Base-by-base conservation (phyloP, 2,888 invertebrate species). In the Pollenia griseotomentosa region DNA sequence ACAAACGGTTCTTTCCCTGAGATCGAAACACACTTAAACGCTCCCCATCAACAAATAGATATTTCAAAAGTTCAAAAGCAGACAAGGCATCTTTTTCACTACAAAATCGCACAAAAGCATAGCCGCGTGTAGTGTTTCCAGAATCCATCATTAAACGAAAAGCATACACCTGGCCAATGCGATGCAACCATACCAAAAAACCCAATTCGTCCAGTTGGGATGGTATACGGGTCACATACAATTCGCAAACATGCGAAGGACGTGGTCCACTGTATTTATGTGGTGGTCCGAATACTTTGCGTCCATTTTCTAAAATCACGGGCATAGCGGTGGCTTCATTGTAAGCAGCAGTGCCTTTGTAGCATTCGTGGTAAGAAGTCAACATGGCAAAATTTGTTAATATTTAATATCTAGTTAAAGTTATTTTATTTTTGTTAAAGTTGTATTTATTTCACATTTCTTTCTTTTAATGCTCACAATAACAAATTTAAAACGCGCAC, bases 121-220 rank as follows among this genome's bases (percentile, higher is more conserved):
- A 90, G 2, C 91, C 90, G 1, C 90, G 89, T 8, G 89, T 90
- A 5, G 74, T 33, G 10, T 89, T 88, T 40, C 88, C 86, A 7
- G 89, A 89, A 57, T 91, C 90, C 89, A 90, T 89, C 90, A 90
- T 90, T 9, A 91, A 71, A 4, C 91, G 90, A 68, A 91, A 90
- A 51, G 90, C 89, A 71, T 90, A 91, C 1, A 91, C 88, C 46
- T 59, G 73, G 0, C 91, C 91, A 57, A 90, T 90, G 2, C 91
- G 89, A 73, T 89, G 87, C 14, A 91, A 83, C 87, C 89, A 89
- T 7, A 84, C 80, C 0, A 91, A 77, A 9, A 91, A 87, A 0
- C 75, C 74, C 7, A 88, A n/a, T 70, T 90, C 90, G 48, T 88
- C 82, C n/a, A 90, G n/a, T 10, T 88, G 46, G 9, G 86, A 71